Evolutionary conservation across 1,140 invertebrate species (phyloP).

Genomic region (Lucilia sericata): DNA sequence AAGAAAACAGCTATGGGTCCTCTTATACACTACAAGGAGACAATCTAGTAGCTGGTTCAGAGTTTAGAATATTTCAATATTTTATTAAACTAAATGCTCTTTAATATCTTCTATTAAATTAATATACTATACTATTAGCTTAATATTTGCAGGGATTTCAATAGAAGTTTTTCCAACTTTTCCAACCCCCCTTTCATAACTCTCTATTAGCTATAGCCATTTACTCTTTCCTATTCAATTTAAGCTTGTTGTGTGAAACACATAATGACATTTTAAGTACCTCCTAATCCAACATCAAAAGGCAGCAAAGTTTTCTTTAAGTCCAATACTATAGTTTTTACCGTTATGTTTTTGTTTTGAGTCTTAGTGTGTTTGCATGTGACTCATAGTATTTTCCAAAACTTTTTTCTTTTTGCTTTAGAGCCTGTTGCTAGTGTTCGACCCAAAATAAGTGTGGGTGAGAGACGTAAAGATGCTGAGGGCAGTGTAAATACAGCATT

Average conservation of each 20-base stretch:
- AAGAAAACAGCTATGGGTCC: too few species aligned
- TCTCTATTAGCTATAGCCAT: not conserved
- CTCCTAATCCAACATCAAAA: conserved; percentile 32
- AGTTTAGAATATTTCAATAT: too few species aligned
- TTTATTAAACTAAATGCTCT: too few species aligned
- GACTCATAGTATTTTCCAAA: conserved; percentile 49
- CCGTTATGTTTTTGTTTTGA: conserved; percentile 50
- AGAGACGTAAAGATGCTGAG: conserved; percentile 70
- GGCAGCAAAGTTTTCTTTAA: conserved; percentile 46
- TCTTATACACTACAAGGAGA: too few species aligned
- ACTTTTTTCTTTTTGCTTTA: conserved; percentile 57
- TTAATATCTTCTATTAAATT: too few species aligned
- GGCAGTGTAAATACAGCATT: conserved; percentile 67
- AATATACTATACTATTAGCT: too few species aligned
- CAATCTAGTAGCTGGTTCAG: too few species aligned
- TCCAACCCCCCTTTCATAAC: not conserved
- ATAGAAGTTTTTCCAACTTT: not conserved
- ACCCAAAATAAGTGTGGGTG: conserved; percentile 74
- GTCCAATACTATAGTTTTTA: conserved; percentile 1
- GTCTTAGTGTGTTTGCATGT: conserved; percentile 64
- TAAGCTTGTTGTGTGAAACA: not conserved
- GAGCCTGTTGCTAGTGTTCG: conserved; percentile 79
- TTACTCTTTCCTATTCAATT: not conserved
- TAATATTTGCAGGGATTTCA: too few species aligned
- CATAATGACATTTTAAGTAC: not conserved